These are phyloP conservation scores for Acanthochromis polyacanthus DNA, from an alignment of 2,113 vertebrate species.

Conservation along the genomic window DNA sequence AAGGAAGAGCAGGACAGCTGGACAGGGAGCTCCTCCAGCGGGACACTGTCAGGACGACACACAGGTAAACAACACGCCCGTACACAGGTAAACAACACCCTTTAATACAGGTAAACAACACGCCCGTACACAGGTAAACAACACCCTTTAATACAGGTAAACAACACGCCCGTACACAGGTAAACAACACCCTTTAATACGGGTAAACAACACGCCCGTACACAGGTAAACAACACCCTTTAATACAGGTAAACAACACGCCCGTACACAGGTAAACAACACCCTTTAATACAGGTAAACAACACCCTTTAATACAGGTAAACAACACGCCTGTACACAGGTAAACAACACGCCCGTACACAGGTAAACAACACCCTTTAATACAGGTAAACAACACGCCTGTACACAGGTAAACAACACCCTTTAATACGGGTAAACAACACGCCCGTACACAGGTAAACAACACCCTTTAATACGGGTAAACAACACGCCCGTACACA, in stretches of 20 bases:
- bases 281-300: no score
- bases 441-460: neutral
- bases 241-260: no score
- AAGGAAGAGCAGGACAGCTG: constrained; percentile 82
- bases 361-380: no score
- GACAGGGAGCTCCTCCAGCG: constrained; percentile 92
- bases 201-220: neutral
- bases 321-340: no score
- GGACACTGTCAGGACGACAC: constrained; percentile 82
- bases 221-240: no score
- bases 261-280: neutral
- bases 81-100: no score
- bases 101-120: neutral
- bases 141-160: neutral
- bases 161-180: neutral
- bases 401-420: no score
- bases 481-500: neutral
- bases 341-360: neutral
- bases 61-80: neutral
- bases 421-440: neutral
- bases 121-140: no score
- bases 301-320: no score
- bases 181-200: no score
- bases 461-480: neutral
- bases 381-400: neutral